Conservation (phyloP, 2,113 vertebrate genomes). For the Collichthys lucidus region DNA sequence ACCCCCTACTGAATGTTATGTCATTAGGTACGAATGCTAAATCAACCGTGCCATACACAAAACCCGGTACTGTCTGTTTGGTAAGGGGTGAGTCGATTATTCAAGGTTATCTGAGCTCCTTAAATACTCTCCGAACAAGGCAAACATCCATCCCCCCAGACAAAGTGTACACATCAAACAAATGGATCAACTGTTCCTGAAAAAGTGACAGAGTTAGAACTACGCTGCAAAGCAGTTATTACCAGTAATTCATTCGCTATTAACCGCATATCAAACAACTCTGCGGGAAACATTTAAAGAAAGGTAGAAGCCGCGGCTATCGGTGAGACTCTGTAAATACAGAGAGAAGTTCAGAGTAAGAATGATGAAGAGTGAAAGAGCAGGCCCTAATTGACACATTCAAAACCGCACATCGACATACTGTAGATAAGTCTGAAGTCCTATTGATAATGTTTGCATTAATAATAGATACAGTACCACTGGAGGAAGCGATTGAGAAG, state of each 20-base stretch:
- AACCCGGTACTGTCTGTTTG: constrained; percentile 44
- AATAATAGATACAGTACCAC: constrained; percentile 71
- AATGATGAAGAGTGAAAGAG: constrained; percentile 35
- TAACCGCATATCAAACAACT: constrained; percentile 28
- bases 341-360: constrained; percentile 41
- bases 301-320: constrained; percentile 7
- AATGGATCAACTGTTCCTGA: constrained; percentile 42
- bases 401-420: constrained; percentile 56
- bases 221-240: constrained; percentile 4
- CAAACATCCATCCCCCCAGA: constrained; percentile 37
- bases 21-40: constrained; percentile 53
- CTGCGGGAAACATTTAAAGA: constrained; percentile 1
- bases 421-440: constrained; percentile 48
- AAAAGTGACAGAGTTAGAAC: constrained; percentile 24
- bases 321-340: constrained; percentile 34
- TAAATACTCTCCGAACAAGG: constrained; percentile 56
- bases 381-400: constrained; percentile 48
- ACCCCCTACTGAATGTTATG: constrained; percentile 51
- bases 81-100: constrained; percentile 55
- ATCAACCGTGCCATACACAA: constrained; percentile 42
- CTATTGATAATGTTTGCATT: constrained; percentile 71
- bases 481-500: constrained; percentile 38
- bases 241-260: constrained; percentile 45
- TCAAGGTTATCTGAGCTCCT: constrained; percentile 66
- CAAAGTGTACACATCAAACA: constrained; percentile 52